Conservation (phyloP, 2,888 invertebrate species). For the Exephanes ischioxanthus region DNA sequence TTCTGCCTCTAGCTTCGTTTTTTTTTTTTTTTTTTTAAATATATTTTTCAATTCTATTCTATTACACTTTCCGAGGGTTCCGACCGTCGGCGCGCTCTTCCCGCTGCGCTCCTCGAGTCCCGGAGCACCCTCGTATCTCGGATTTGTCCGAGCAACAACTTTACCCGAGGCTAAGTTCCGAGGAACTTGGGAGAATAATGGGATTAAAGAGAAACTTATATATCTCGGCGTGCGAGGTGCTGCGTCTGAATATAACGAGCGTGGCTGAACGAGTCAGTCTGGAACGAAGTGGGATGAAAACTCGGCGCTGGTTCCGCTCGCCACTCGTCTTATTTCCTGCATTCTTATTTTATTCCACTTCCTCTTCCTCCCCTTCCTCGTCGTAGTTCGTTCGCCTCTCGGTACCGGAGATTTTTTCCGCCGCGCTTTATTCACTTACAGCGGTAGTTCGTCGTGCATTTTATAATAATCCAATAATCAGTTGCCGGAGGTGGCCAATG, state of each 20-base stretch:
- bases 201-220: constrained; percentile 7
- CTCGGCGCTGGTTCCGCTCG: constrained; percentile 26
- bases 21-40: constrained; percentile 24
- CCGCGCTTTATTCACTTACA: constrained; percentile 16
- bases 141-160: constrained; percentile 15
- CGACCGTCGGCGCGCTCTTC: not conserved
- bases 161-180: not conserved
- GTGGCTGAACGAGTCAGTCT: not conserved
- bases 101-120: not conserved
- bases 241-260: constrained; percentile 28
- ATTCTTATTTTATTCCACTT: constrained; percentile 1
- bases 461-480: constrained; percentile 48
- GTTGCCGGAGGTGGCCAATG: constrained; percentile 17
- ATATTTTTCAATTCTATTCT: constrained; percentile 40
- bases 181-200: constrained; percentile 1
- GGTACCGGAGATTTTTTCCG: not conserved
- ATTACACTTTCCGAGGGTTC: constrained; percentile 35
- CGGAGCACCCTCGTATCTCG: not conserved
- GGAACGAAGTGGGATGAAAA: constrained; percentile 19
- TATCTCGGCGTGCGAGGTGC: constrained; percentile 10
- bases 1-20: constrained; percentile 64
- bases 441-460: constrained; percentile 25
- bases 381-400: not conserved
- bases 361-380: not conserved
- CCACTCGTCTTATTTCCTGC: constrained; percentile 6